Evolutionary conservation across 2,797 vertebrate species (phyloP).

Genomic region (Galago senegalensis): DNA sequence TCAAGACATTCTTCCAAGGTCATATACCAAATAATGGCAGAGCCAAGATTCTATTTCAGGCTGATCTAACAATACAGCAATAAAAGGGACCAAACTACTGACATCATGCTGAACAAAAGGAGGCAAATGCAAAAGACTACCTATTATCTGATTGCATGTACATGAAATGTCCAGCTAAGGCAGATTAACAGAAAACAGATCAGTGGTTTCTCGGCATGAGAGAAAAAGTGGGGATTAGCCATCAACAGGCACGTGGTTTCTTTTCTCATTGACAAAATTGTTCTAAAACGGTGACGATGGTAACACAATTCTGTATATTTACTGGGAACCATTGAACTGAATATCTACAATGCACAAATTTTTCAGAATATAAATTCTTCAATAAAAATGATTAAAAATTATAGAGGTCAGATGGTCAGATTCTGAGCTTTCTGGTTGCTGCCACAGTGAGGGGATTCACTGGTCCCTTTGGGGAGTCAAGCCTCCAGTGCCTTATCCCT

Average conservation of each 20-base stretch:
- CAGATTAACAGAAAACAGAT: not conserved
- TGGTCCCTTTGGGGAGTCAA: not conserved
- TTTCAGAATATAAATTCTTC: not conserved
- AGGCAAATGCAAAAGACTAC: not conserved
- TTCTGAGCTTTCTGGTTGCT: constrained; percentile 8
- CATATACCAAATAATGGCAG: not conserved
- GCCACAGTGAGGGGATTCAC: not conserved
- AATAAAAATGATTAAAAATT: not conserved
- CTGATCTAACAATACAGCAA: not conserved
- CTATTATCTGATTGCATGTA: not conserved
- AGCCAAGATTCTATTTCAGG: not conserved
- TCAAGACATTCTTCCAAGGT: not conserved
- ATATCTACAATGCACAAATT: not conserved
- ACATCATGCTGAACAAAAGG: not conserved
- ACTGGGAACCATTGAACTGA: not conserved
- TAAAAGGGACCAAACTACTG: not conserved
- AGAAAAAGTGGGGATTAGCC: not conserved
- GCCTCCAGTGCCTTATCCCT: not conserved
- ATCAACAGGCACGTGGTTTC: not conserved
- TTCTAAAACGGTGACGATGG: not conserved
- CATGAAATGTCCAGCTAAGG: not conserved
- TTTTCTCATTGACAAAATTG: not conserved
- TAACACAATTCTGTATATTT: not conserved
- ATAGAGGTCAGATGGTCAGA: constrained; percentile 9
- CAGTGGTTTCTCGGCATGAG: not conserved